A percentile compares a stretch with the other conserved stretches of the same genome.
Evolutionary conservation across 2,888 invertebrate species (phyloP).

Genomic region (Eristalis pertinax): DNA sequence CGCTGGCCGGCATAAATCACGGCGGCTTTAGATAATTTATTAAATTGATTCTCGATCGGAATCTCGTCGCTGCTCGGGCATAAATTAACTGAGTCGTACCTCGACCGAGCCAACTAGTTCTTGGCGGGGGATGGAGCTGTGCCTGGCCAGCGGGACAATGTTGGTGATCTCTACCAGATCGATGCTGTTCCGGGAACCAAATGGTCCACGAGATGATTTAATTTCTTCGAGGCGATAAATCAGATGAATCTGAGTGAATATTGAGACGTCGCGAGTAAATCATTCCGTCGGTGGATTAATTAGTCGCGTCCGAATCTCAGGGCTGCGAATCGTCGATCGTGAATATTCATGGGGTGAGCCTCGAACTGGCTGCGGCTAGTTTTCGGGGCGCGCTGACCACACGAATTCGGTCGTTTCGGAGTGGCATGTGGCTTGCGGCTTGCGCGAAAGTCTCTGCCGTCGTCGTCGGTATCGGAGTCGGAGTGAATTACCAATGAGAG

Average conservation of each 20-base stretch:
- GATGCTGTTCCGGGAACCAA: conserved; percentile 51
- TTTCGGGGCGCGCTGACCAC: background rate
- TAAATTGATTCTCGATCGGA: conserved; percentile 59
- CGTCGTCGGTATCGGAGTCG: background rate
- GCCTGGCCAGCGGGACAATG: conserved; percentile 9
- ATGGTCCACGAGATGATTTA: conserved; percentile 47
- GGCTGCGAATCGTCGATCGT: background rate
- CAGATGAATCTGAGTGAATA: conserved; percentile 65
- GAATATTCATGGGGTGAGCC: conserved; percentile 19
- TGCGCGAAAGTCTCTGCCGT: conserved; percentile 36
- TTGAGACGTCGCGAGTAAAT: conserved; percentile 63
- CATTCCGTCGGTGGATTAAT: conserved; percentile 50
- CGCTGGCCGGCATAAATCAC: conserved; percentile 63
- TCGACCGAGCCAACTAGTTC: background rate
- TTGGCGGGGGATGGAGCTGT: background rate
- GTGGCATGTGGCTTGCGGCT: conserved; percentile 54
- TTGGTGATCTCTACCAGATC: conserved; percentile 32
- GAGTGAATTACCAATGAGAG: conserved; percentile 67
- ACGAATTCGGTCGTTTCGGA: conserved; percentile 2
- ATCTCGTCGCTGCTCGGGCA: conserved; percentile 30
- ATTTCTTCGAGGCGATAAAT: conserved; percentile 55
- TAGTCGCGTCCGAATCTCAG: conserved; percentile 10
- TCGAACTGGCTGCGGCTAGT: conserved; percentile 13
- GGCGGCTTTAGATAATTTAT: conserved; percentile 63
- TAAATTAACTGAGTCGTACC: conserved; percentile 8